These are phyloP conservation scores for Nephila pilipes DNA, from an alignment of 1,140 invertebrate species.

Conservation along the genomic window DNA sequence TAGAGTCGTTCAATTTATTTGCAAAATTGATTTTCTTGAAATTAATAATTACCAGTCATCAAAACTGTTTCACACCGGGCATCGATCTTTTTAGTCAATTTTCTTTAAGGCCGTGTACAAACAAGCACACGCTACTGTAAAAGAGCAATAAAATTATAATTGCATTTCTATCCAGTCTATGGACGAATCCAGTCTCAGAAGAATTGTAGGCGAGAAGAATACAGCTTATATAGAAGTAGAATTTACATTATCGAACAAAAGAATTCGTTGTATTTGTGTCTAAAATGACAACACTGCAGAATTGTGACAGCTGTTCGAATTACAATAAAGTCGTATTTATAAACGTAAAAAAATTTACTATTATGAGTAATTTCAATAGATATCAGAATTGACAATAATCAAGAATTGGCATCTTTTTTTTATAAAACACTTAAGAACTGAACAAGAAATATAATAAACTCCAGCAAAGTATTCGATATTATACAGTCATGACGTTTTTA, in stretches of 20 bases:
- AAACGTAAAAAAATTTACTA: too few species aligned
- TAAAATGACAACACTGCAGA: too few species aligned
- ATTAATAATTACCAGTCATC: not conserved
- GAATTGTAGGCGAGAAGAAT: not conserved
- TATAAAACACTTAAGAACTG: not conserved
- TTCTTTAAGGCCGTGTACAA: not conserved
- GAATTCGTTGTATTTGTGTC: too few species aligned
- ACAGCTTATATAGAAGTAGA: not conserved
- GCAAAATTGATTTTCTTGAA: not conserved
- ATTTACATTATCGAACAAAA: not conserved
- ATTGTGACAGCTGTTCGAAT: too few species aligned
- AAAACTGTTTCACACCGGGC: not conserved
- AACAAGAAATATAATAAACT: too few species aligned
- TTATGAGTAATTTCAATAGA: not conserved
- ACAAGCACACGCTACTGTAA: not conserved
- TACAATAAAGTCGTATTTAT: too few species aligned
- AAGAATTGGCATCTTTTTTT: too few species aligned
- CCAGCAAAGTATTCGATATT: too few species aligned
- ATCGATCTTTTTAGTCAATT: not conserved
- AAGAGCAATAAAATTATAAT: not conserved
- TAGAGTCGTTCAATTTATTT: not conserved
- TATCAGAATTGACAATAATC: not conserved
- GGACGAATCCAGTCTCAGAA: not conserved
- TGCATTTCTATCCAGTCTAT: not conserved
- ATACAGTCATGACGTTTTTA: not conserved